phyloP scores from a whole-genome alignment of 2,888 invertebrate species.

The Cactoblastis cactorum region DNA sequence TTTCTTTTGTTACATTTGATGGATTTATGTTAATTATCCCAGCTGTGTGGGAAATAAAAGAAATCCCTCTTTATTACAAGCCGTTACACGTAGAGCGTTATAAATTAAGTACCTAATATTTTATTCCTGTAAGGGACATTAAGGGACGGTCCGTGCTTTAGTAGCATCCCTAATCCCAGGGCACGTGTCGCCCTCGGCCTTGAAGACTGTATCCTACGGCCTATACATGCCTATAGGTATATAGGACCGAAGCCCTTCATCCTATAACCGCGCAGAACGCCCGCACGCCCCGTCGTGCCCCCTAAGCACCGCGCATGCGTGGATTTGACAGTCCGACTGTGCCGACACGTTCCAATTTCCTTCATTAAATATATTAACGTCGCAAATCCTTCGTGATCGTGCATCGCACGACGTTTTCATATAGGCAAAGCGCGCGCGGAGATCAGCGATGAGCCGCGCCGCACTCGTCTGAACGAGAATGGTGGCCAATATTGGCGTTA shows the following conservation, averaged over 20 bases:
- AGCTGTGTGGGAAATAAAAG: neutral
- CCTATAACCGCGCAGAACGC: slow-evolving; percentile 55
- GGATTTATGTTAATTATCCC: neutral
- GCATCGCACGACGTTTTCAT: slow-evolving; percentile 8
- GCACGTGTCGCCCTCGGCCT: slow-evolving; percentile 62
- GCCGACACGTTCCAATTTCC: slow-evolving; percentile 62
- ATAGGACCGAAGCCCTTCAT: slow-evolving; percentile 45
- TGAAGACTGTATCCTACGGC: slow-evolving; percentile 39
- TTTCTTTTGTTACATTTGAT: no score
- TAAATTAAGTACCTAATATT: slow-evolving; percentile 15
- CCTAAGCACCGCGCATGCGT: slow-evolving; percentile 58
- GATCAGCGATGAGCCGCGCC: slow-evolving; percentile 37
- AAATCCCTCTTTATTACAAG: neutral
- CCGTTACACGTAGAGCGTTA: neutral
- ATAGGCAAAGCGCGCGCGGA: slow-evolving; percentile 9
- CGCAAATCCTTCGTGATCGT: slow-evolving; percentile 24
- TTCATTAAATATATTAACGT: slow-evolving; percentile 36
- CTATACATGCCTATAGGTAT: slow-evolving; percentile 26
- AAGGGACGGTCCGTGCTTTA: slow-evolving; percentile 13
- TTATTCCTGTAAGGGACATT: slow-evolving; percentile 22
- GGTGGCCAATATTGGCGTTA: slow-evolving; percentile 67
- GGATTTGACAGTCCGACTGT: slow-evolving; percentile 55
- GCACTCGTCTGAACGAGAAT: slow-evolving; percentile 49
- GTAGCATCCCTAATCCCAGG: slow-evolving; percentile 24
- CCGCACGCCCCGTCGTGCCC: slow-evolving; percentile 69